These are phyloP conservation scores for Meloe dianella DNA, from an alignment of 2,888 invertebrate species.

Conservation along the genomic window DNA sequence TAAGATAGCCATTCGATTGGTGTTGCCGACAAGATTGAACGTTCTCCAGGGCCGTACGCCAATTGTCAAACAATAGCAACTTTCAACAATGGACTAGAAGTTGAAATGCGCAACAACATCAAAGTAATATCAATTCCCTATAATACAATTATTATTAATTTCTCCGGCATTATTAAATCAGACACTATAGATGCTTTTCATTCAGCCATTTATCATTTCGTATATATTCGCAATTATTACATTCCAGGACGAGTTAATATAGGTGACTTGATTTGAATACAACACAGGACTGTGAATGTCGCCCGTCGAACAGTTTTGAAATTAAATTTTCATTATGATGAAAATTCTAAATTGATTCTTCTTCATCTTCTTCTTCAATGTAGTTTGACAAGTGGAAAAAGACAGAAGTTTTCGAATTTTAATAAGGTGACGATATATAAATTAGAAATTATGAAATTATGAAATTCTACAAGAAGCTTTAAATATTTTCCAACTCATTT, in stretches of 20 bases:
- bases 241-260: slow-evolving; percentile 48
- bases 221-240: slow-evolving; percentile 52
- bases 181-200: slow-evolving; percentile 50
- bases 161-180: slow-evolving; percentile 59
- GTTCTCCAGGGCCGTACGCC: too few species aligned
- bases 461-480: too few species aligned
- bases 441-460: background rate
- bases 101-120: slow-evolving; percentile 58
- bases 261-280: slow-evolving; percentile 44
- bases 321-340: slow-evolving; percentile 33
- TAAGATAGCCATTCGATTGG: slow-evolving; percentile 33
- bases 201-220: slow-evolving; percentile 48
- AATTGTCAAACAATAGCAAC: slow-evolving; percentile 51
- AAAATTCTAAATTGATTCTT: slow-evolving; percentile 29
- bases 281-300: slow-evolving; percentile 10
- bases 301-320: slow-evolving; percentile 21
- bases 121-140: slow-evolving; percentile 56
- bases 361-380: too few species aligned
- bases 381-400: slow-evolving; percentile 17
- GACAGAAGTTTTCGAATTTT: too few species aligned
- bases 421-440: too few species aligned
- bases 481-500: slow-evolving; percentile 6
- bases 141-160: slow-evolving; percentile 60
- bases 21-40: slow-evolving; percentile 35
- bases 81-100: slow-evolving; percentile 50